Evolutionary conservation across 2,113 vertebrate species (phyloP).

Genomic region (Petroica traversi): DNA sequence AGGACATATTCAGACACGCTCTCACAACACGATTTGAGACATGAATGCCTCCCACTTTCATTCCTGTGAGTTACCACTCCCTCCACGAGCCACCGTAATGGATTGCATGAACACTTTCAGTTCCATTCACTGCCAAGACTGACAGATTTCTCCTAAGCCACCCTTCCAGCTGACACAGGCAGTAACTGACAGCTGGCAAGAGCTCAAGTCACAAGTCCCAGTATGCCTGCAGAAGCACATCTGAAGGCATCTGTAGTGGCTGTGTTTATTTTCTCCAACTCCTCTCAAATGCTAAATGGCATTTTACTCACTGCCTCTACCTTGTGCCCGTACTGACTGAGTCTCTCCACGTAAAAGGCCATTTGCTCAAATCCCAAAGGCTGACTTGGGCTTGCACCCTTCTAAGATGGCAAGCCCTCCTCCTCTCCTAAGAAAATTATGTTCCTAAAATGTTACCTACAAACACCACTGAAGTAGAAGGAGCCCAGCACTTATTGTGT

Average conservation of each 20-base stretch:
- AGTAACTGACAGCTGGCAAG: neutral
- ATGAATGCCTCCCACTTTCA: conserved; percentile 38
- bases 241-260: neutral
- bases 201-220: neutral
- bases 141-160: neutral
- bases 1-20: conserved; percentile 12
- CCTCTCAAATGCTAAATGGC: neutral
- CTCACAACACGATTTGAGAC: neutral
- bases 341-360: neutral
- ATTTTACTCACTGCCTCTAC: neutral
- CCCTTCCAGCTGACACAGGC: neutral
- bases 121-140: neutral
- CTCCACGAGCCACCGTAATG: neutral
- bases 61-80: conserved; percentile 35
- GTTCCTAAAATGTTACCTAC: neutral
- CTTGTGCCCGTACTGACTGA: neutral
- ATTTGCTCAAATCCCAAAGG: neutral
- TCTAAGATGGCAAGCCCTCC: neutral
- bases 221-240: neutral
- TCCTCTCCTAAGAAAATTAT: neutral
- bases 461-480: neutral
- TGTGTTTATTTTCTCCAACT: neutral
- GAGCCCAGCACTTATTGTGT: neutral
- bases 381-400: neutral
- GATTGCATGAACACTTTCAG: neutral